Conservation (phyloP, 2,113 vertebrate genomes). For the Guaruba guarouba region DNA sequence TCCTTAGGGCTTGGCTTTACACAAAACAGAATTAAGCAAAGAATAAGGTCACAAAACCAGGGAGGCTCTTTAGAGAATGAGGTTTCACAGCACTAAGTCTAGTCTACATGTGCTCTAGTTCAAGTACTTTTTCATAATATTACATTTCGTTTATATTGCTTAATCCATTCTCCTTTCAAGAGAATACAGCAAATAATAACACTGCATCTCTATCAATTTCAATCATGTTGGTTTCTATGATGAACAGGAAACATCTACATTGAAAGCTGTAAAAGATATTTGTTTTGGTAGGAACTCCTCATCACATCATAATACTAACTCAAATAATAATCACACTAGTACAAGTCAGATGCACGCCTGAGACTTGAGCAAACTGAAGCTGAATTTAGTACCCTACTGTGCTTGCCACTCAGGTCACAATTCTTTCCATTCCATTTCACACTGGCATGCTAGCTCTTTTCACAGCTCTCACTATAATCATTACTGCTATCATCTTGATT, state of each 20-base stretch:
- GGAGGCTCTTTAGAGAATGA: background rate
- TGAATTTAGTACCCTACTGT: background rate
- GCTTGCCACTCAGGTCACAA: background rate
- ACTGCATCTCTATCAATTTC: background rate
- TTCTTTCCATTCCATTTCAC: background rate
- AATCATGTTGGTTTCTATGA: background rate
- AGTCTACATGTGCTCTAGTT: background rate
- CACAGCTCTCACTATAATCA: background rate
- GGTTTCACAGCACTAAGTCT: background rate
- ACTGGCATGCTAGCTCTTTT: background rate
- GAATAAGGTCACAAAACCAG: background rate
- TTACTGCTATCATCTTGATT: background rate
- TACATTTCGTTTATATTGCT: background rate
- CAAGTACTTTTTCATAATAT: background rate
- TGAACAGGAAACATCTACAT: background rate
- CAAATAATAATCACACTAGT: background rate
- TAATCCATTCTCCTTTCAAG: background rate
- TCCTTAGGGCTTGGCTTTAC: background rate
- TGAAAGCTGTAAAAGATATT: background rate
- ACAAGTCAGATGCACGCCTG: background rate
- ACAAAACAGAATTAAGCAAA: background rate
- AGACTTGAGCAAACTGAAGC: background rate
- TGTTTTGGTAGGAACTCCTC: background rate
- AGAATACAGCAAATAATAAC: background rate
- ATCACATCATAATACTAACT: background rate